These are phyloP conservation scores for honey bee (Apis mellifera) DNA, from an alignment of 1,140 invertebrate genomes.

Conservation along the genomic window DNA sequence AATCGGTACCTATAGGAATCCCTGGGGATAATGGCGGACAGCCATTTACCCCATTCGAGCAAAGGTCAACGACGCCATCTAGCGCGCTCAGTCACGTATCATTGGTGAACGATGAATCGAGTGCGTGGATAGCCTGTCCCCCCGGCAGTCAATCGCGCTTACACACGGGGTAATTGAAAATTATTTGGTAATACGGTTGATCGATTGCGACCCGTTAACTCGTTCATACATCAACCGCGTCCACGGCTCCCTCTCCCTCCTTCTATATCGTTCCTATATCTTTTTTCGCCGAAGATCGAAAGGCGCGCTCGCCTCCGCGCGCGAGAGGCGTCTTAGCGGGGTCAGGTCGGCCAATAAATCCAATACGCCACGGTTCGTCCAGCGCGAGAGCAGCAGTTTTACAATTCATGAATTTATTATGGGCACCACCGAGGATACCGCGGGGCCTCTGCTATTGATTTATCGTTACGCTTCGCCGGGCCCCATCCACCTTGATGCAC, in stretches of 20 bases:
- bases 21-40: not conserved
- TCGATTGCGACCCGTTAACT: constrained; percentile 77
- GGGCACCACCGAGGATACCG: constrained; percentile 73
- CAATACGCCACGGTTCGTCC: constrained; percentile 80
- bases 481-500: constrained; percentile 46
- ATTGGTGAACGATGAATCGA: constrained; percentile 36
- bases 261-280: constrained; percentile 43
- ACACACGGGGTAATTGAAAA: constrained; percentile 77
- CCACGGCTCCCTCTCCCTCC: constrained; percentile 38
- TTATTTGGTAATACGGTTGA: constrained; percentile 78
- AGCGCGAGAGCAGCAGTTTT: constrained; percentile 77
- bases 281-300: constrained; percentile 27
- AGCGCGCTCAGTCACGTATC: too few relatives aligned
- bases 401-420: constrained; percentile 82
- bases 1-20: not conserved
- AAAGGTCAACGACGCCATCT: constrained; percentile 13
- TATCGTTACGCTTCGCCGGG: constrained; percentile 74
- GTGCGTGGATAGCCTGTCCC: constrained; percentile 22
- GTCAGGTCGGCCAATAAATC: constrained; percentile 80
- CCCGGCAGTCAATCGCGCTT: constrained; percentile 59
- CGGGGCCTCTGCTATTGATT: constrained; percentile 76
- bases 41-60: not conserved
- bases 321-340: constrained; percentile 72
- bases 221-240: constrained; percentile 75
- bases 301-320: constrained; percentile 49